Evolutionary conservation across 2,113 vertebrate species (phyloP).

Genomic region (Lucifuga dentata): DNA sequence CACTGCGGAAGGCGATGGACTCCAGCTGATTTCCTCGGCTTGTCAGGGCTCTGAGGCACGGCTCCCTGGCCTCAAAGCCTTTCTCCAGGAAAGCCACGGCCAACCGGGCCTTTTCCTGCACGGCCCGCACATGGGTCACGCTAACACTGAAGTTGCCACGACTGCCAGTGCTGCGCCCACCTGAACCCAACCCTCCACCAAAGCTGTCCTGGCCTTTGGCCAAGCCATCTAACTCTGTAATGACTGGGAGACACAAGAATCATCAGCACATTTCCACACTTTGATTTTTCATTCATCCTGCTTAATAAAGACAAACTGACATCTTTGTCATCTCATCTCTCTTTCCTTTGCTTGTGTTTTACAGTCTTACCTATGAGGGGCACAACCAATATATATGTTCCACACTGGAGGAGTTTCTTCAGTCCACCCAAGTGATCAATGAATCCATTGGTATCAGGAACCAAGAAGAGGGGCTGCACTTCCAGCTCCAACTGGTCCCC

Average conservation of each 20-base stretch:
- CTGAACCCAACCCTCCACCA: slow-evolving; percentile 80
- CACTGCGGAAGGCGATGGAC: slow-evolving; percentile 97
- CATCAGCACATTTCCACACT: not conserved
- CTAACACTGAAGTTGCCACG: slow-evolving; percentile 55
- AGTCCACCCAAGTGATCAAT: slow-evolving; percentile 94
- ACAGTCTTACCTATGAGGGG: slow-evolving; percentile 92
- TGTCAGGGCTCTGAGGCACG: slow-evolving; percentile 91
- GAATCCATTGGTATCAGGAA: slow-evolving; percentile 98
- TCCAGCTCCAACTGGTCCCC: slow-evolving; percentile 94
- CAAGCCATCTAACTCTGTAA: slow-evolving; percentile 96
- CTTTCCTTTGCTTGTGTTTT: not conserved
- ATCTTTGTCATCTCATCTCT: not conserved
- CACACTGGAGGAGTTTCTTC: slow-evolving; percentile 87
- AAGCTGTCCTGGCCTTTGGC: slow-evolving; percentile 92
- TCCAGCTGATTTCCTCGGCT: slow-evolving; percentile 96
- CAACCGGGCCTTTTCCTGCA: slow-evolving; percentile 93
- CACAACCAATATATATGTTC: slow-evolving; percentile 95
- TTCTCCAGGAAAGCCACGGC: slow-evolving; percentile 93
- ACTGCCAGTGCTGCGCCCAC: slow-evolving; percentile 70
- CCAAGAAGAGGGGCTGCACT: slow-evolving; percentile 93
- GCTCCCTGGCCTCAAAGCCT: slow-evolving; percentile 90
- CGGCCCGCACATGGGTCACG: slow-evolving; percentile 84
- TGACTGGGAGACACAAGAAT: slow-evolving; percentile 84
- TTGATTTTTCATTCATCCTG: not conserved
- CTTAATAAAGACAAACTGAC: not conserved